These are phyloP conservation scores for Venturia canescens DNA, from an alignment of 1,140 invertebrate species.

Conservation along the genomic window DNA sequence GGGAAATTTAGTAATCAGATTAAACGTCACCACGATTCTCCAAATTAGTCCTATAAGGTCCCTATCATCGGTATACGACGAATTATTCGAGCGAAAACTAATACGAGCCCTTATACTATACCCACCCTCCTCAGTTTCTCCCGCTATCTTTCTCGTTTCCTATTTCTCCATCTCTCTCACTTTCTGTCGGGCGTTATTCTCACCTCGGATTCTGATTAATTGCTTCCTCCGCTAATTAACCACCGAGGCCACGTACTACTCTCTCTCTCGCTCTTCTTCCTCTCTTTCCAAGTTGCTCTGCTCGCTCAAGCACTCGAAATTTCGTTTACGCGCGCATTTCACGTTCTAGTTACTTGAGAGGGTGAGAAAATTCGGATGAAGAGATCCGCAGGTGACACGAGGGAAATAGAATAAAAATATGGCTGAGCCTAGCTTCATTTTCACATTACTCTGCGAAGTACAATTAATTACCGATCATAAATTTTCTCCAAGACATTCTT, in stretches of 20 bases:
- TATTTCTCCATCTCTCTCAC: too few relatives aligned
- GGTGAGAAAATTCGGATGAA: slow-evolving; percentile 20
- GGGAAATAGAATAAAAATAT: slow-evolving; percentile 29
- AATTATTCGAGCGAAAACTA: slow-evolving; percentile 18
- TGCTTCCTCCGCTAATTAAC: slow-evolving; percentile 61
- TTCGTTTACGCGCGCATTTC: slow-evolving; percentile 46
- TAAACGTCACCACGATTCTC: slow-evolving; percentile 8
- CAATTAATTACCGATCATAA: background rate
- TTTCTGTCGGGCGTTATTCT: background rate
- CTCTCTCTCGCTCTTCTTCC: slow-evolving; percentile 8
- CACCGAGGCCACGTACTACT: slow-evolving; percentile 16
- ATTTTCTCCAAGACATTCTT: too few relatives aligned
- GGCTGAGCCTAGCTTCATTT: too few relatives aligned
- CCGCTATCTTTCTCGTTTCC: too few relatives aligned
- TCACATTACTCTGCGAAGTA: too few relatives aligned
- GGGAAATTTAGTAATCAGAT: background rate
- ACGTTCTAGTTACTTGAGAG: slow-evolving; percentile 49
- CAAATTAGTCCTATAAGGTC: background rate
- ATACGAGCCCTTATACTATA: background rate
- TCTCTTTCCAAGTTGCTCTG: background rate
- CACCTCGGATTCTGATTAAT: slow-evolving; percentile 57
- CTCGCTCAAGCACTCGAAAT: slow-evolving; percentile 1
- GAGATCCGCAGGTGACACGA: slow-evolving; percentile 1
- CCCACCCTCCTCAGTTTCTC: too few relatives aligned
- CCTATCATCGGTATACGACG: slow-evolving; percentile 8